A percentile compares a stretch with the other conserved stretches of the same genome.
phyloP scores from a whole-genome alignment of 2,888 invertebrate species.

The Drosophila neotestacea region DNA sequence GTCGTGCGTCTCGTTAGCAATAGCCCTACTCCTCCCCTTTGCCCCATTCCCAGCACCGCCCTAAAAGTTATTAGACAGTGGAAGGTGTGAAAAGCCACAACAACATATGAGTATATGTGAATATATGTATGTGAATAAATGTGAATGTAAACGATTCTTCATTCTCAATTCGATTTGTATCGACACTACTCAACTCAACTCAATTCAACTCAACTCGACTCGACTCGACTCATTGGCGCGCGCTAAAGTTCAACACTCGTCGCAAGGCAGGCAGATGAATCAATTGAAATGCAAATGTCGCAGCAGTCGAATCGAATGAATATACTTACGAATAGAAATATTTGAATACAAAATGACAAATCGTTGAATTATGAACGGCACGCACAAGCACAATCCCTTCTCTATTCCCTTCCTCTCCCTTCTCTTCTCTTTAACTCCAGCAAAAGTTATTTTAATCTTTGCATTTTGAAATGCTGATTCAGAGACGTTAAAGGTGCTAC shows the following conservation, averaged over 20 bases:
- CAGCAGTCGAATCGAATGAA: constrained; percentile 32
- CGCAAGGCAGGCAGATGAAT: constrained; percentile 50
- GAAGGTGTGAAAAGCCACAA: constrained; percentile 69
- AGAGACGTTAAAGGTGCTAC: too few relatives aligned
- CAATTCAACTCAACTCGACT: too few relatives aligned
- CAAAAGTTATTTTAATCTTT: background rate
- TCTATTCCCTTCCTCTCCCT: background rate
- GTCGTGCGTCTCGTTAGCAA: constrained; percentile 51
- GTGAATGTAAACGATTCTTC: constrained; percentile 52
- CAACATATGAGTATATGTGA: constrained; percentile 11
- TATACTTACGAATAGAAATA: constrained; percentile 53
- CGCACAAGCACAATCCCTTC: constrained; percentile 4
- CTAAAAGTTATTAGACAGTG: constrained; percentile 47
- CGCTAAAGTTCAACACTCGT: constrained; percentile 74
- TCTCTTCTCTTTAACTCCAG: background rate
- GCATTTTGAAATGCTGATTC: too few relatives aligned
- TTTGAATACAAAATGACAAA: constrained; percentile 80
- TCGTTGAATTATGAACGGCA: constrained; percentile 74
- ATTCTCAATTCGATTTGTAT: constrained; percentile 3
- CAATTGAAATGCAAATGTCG: constrained; percentile 76
- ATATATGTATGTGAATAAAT: constrained; percentile 14
- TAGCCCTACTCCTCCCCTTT: constrained; percentile 7
- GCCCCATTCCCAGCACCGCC: background rate
- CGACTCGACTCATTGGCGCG: constrained; percentile 56
- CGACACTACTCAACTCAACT: too few relatives aligned